These are phyloP conservation scores for Ephydatia muelleri DNA, from an alignment of 37 sponge, comb jelly and placozoan genomes.

Conservation along the genomic window DNA sequence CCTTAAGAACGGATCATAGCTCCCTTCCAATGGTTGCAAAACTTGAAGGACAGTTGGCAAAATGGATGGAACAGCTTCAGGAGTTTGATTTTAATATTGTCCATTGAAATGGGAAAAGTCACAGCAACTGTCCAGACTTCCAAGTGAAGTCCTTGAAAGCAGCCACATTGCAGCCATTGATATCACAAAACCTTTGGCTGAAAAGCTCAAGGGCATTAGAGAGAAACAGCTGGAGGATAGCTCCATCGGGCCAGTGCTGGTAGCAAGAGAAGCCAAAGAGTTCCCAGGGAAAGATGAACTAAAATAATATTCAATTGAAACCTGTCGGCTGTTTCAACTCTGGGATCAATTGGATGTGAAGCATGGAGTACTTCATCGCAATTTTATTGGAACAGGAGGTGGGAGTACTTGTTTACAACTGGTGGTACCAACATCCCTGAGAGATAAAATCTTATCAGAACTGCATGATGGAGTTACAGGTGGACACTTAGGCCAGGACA, in stretches of 20 bases:
- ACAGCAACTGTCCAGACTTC: conserved; percentile 10
- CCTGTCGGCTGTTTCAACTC: conserved; percentile 5
- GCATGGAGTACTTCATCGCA: neutral
- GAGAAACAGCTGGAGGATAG: no score
- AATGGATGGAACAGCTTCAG: conserved; percentile 3
- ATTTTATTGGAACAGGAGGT: neutral
- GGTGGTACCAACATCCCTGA: neutral
- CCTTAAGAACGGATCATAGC: conserved; percentile 20
- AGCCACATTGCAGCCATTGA: no score
- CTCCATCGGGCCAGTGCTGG: no score
- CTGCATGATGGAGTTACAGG: conserved; percentile 1
- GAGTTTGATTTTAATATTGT: conserved; percentile 37
- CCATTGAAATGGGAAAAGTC: conserved; percentile 13
- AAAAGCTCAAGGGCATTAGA: no score
- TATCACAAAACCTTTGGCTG: no score
- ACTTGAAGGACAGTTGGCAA: neutral
- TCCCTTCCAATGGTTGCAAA: neutral
- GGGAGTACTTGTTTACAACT: neutral
- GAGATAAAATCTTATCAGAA: neutral
- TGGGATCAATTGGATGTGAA: conserved; percentile 5
- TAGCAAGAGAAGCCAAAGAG: no score
- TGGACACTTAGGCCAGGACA: conserved; percentile 8
- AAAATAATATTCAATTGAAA: no score
- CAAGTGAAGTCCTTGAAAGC: no score
- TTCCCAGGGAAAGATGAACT: no score